Evolutionary conservation across 1,140 invertebrate genomes (phyloP).

Genomic region (Ceratosolen fusciceps): DNA sequence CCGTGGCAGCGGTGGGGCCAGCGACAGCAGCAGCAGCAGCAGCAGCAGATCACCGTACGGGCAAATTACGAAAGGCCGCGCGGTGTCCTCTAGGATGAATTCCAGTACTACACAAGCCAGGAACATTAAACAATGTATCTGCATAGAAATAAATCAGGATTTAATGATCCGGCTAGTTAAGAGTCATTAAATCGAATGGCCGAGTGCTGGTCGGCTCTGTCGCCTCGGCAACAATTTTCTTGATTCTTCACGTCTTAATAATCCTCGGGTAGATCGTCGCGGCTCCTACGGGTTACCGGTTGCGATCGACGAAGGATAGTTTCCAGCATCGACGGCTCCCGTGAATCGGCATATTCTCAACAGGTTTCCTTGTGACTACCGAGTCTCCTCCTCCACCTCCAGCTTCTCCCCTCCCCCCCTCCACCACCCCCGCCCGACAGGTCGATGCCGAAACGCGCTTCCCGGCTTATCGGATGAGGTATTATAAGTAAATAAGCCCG

Average conservation of each 20-base stretch:
- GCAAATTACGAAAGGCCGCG: not conserved
- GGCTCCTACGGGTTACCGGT: not conserved
- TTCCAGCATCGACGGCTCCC: not conserved
- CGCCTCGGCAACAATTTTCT: not conserved
- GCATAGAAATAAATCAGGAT: slow-evolving; percentile 1
- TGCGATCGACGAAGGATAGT: not conserved
- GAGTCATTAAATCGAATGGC: too few species aligned
- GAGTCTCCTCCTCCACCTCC: not conserved
- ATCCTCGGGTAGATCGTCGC: not conserved
- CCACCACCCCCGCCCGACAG: too few species aligned
- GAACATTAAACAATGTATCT: not conserved
- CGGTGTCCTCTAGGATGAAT: not conserved
- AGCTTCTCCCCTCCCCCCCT: not conserved
- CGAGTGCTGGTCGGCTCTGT: not conserved
- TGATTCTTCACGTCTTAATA: slow-evolving; percentile 10
- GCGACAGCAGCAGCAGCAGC: too few species aligned
- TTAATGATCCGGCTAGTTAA: slow-evolving; percentile 1
- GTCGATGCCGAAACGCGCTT: not conserved
- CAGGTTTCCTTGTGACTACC: not conserved
- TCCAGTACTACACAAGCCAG: not conserved
- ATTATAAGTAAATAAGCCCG: slow-evolving; percentile 63
- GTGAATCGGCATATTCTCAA: slow-evolving; percentile 5
- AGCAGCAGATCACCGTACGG: not conserved
- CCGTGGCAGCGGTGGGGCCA: too few species aligned
- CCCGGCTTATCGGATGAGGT: slow-evolving; percentile 55